Evolutionary conservation across 2,888 invertebrate species (phyloP).

Genomic region (Brachynemurus nebulosus): DNA sequence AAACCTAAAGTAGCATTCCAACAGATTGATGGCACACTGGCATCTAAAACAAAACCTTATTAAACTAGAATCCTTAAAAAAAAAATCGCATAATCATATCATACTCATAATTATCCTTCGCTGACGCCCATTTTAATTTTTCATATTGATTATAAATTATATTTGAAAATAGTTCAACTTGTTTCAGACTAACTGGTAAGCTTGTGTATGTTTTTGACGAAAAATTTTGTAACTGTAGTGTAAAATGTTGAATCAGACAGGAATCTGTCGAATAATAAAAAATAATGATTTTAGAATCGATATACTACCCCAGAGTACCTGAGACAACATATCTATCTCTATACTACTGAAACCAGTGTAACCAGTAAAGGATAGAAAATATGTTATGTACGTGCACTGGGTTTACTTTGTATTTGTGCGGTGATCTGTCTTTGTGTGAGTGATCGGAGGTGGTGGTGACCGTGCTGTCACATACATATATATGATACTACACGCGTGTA

Average conservation of each 20-base stretch:
- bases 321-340: too few relatives aligned
- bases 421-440: too few relatives aligned
- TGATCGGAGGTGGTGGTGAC: too few relatives aligned
- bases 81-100: too few relatives aligned
- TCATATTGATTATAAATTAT: slow-evolving; percentile 2
- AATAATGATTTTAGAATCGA: not conserved
- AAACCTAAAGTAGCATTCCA: not conserved
- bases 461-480: too few relatives aligned
- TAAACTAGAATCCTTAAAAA: not conserved
- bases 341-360: too few relatives aligned
- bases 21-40: not conserved
- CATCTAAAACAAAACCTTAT: not conserved
- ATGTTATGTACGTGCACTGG: too few relatives aligned
- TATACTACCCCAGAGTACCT: too few relatives aligned
- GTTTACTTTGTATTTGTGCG: too few relatives aligned
- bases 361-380: too few relatives aligned
- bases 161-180: not conserved
- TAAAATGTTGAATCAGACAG: not conserved
- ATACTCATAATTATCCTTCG: not conserved
- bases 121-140: not conserved
- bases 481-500: too few relatives aligned
- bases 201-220: not conserved
- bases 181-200: not conserved
- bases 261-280: slow-evolving; percentile 2
- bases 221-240: not conserved